Evolutionary conservation across 2,113 vertebrate genomes (phyloP).

Genomic region (Triplophysa siluroides): DNA sequence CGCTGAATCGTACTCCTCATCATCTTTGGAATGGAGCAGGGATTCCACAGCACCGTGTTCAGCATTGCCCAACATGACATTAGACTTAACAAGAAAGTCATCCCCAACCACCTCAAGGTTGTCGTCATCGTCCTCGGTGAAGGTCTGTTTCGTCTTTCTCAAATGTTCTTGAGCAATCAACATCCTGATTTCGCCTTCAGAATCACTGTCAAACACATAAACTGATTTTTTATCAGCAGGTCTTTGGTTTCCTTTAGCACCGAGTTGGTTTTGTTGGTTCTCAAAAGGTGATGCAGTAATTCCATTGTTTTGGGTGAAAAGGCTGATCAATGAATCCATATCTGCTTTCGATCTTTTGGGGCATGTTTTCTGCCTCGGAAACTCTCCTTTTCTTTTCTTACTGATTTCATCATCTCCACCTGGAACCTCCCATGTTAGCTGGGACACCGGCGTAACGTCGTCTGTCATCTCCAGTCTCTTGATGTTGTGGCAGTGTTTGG

Average conservation of each 20-base stretch:
- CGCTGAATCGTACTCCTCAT: conserved; percentile 80
- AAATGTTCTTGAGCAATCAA: conserved; percentile 65
- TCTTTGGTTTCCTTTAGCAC: neutral
- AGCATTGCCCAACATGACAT: conserved; percentile 49
- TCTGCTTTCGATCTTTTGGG: conserved; percentile 29
- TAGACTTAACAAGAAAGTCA: conserved; percentile 74
- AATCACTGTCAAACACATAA: conserved; percentile 67
- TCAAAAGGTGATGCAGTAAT: neutral
- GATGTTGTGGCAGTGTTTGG: conserved; percentile 94
- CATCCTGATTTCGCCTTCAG: conserved; percentile 79
- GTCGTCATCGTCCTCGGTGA: conserved; percentile 60
- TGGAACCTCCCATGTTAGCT: conserved; percentile 85
- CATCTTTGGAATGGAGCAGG: conserved; percentile 25
- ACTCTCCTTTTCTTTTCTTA: conserved; percentile 82
- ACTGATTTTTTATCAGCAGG: neutral
- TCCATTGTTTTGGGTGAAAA: neutral
- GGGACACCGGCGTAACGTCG: conserved; percentile 69
- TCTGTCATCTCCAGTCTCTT: conserved; percentile 75
- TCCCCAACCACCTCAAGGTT: conserved; percentile 81
- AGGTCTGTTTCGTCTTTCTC: conserved; percentile 39
- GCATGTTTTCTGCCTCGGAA: conserved; percentile 60
- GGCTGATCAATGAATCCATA: neutral
- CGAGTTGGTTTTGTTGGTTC: neutral
- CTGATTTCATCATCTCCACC: conserved; percentile 75
- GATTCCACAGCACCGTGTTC: conserved; percentile 40